Evolutionary conservation across 2,113 vertebrate species (phyloP).

Genomic region (Gavialis gangeticus): DNA sequence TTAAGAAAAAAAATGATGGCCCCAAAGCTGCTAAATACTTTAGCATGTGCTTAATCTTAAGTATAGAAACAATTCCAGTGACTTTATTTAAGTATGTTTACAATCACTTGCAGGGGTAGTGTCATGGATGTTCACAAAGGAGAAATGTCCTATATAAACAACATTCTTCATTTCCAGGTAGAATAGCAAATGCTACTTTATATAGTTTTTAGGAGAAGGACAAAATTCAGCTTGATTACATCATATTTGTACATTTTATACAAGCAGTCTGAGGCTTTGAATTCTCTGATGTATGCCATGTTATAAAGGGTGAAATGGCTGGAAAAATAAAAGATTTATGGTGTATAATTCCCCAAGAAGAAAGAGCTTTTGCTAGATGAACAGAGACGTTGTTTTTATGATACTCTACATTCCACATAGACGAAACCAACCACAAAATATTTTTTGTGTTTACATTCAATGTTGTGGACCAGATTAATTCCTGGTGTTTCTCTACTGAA

Average conservation of each 20-base stretch:
- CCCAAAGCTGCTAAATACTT: neutral
- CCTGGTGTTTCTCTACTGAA: neutral
- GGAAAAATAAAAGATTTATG: neutral
- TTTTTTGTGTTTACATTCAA: slow-evolving; percentile 30
- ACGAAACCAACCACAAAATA: slow-evolving; percentile 38
- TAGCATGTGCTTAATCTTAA: neutral
- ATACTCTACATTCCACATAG: neutral
- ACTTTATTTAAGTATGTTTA: neutral
- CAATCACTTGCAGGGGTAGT: neutral
- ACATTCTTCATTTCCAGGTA: neutral
- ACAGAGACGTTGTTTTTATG: slow-evolving; percentile 42
- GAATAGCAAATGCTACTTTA: neutral
- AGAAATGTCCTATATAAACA: neutral
- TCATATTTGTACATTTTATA: neutral
- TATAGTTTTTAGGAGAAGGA: neutral
- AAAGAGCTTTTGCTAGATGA: slow-evolving; percentile 28
- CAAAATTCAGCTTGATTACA: neutral
- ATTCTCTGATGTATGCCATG: neutral
- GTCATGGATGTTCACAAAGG: neutral
- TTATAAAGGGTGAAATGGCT: neutral
- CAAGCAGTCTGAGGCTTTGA: neutral
- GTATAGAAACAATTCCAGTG: neutral
- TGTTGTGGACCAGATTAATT: slow-evolving; percentile 50
- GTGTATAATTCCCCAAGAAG: neutral
- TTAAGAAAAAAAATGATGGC: neutral